Conservation (phyloP, 2,797 vertebrate species). For the Sebastes elongatus region DNA sequence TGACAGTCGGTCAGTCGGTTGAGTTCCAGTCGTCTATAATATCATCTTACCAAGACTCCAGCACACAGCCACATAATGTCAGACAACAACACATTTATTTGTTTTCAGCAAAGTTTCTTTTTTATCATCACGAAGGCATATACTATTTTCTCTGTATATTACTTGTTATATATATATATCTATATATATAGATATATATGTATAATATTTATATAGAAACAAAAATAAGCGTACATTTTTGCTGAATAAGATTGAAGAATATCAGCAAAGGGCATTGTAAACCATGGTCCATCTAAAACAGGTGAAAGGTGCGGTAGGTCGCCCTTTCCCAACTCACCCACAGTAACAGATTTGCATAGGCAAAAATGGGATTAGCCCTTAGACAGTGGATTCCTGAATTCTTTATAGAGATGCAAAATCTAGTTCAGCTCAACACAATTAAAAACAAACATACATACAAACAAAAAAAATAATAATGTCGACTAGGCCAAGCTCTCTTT, state of each 20-base stretch:
- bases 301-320: constrained; percentile 83
- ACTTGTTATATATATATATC: constrained; percentile 87
- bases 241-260: constrained; percentile 92
- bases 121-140: constrained; percentile 85
- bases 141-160: constrained; percentile 87
- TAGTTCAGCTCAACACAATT: constrained; percentile 83
- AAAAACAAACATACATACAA: constrained; percentile 76
- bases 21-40: constrained; percentile 38
- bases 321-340: constrained; percentile 88
- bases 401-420: constrained; percentile 84
- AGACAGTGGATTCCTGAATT: constrained; percentile 97
- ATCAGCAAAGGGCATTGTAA: constrained; percentile 98
- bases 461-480: constrained; percentile 59
- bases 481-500: constrained; percentile 80
- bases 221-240: constrained; percentile 90
- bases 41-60: constrained; percentile 69
- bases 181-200: constrained; percentile 80
- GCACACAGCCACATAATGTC: constrained; percentile 89
- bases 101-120: constrained; percentile 91
- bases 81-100: constrained; percentile 94
- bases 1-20: constrained; percentile 14
- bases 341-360: constrained; percentile 99
- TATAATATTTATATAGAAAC: constrained; percentile 91
- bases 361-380: constrained; percentile 99
- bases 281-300: constrained; percentile 89